Evolutionary conservation across 1,140 invertebrate genomes (phyloP), one percentile per base, ranked within the genome.

Genomic region (Drosophila kepulauana): DNA sequence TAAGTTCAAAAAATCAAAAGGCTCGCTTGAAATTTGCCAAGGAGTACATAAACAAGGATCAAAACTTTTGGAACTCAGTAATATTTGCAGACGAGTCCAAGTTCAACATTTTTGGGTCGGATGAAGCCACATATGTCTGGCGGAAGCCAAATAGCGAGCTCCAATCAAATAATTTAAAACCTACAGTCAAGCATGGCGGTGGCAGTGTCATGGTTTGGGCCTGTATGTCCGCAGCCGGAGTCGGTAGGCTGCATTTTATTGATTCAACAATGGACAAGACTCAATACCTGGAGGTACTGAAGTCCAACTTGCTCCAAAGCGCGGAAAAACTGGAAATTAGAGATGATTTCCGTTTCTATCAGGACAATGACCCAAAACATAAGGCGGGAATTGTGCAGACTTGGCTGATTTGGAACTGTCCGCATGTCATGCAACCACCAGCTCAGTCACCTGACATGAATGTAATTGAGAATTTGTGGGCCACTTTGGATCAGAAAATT

Each of bases 301-400:
- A 49, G 43, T 30, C 4, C 30, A n/a, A n/a, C n/a, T n/a, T n/a
- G n/a, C n/a, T n/a, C n/a, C n/a, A n/a, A n/a, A n/a, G n/a, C n/a
- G n/a, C 63, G 1, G 46, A 59, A n/a, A 43, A 74, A 8, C 16
- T 74, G 20, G 56, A 45, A 0, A 15, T 67, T 15, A 28, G 35
- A 4, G 1, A 20, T 3, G 20, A 46, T 45, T 68, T 67, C 25
- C n/a, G 62, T 3, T 73, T 66, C 13, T 66, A 66, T n/a, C 70
- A 73, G 6, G 63, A 61, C 56, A 61, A 66, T 20, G 69, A 72
- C n/a, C 61, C 69, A 5, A 67, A 73, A 25, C 62, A 59, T 20
- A 66, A 35, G 8, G 15, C 56, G 16, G 57, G 28, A 1, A 62
- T 68, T 56, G 52, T 75, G 11, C 57, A 68, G 48, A 7, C 64